Evolutionary conservation across 1,140 invertebrate genomes (phyloP).

Genomic region (Eurosta solidaginis): DNA sequence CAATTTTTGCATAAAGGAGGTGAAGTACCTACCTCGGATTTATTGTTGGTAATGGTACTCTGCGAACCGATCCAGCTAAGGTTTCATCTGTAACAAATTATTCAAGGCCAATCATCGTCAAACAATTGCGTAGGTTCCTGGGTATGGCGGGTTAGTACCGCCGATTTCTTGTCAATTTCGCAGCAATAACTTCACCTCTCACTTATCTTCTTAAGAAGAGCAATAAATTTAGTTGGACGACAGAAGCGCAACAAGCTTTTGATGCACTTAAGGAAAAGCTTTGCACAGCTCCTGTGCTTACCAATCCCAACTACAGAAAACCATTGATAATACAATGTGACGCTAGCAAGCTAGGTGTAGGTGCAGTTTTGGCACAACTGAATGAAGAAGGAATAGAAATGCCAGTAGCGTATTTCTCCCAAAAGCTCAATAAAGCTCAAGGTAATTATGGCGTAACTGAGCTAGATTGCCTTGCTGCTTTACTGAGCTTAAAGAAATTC

Average conservation of each 20-base stretch:
- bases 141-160: slow-evolving; percentile 56
- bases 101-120: background rate
- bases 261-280: background rate
- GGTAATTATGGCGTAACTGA: background rate
- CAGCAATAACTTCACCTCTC: background rate
- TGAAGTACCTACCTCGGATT: slow-evolving; percentile 32
- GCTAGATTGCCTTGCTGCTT: too few relatives aligned
- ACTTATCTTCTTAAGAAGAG: background rate
- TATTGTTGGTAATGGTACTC: slow-evolving; percentile 13
- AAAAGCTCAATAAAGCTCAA: background rate
- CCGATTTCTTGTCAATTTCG: slow-evolving; percentile 48
- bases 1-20: slow-evolving; percentile 51
- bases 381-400: slow-evolving; percentile 40
- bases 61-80: slow-evolving; percentile 36
- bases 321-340: slow-evolving; percentile 37
- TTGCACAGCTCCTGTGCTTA: slow-evolving; percentile 36
- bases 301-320: too few relatives aligned
- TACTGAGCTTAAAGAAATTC: too few relatives aligned
- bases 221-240: background rate
- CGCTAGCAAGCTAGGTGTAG: slow-evolving; percentile 20
- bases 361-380: slow-evolving; percentile 47
- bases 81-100: slow-evolving; percentile 34
- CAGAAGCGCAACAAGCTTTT: background rate
- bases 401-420: background rate
- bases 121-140: slow-evolving; percentile 58